A percentile compares a stretch with the other conserved stretches of the same genome.
These are phyloP conservation scores for Melanogrammus aeglefinus DNA, from an alignment of 2,797 vertebrate species.

Conservation along the genomic window DNA sequence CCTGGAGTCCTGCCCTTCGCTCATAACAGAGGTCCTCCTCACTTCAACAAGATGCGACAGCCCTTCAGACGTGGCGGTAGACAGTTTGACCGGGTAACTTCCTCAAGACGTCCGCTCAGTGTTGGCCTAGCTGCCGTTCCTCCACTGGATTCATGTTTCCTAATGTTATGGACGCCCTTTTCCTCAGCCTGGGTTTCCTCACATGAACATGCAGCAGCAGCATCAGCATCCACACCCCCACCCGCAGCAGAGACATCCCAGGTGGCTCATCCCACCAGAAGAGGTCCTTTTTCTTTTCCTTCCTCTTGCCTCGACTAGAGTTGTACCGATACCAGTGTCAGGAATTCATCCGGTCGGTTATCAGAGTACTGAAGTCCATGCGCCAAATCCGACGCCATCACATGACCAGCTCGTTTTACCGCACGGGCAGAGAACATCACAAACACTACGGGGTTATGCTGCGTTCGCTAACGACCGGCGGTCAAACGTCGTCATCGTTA, in stretches of 20 bases:
- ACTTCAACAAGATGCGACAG: constrained; percentile 75
- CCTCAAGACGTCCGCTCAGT: background rate
- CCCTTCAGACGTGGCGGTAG: constrained; percentile 84
- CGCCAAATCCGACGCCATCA: no score
- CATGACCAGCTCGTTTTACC: no score
- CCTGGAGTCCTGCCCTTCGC: constrained; percentile 81
- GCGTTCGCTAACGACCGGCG: no score
- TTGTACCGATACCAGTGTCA: no score
- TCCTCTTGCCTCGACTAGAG: background rate
- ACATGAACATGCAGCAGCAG: constrained; percentile 68
- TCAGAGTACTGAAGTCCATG: no score
- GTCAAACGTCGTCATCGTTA: no score
- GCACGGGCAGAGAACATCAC: no score
- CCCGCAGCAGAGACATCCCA: constrained; percentile 21
- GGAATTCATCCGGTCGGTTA: no score
- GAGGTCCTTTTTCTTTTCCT: constrained; percentile 57
- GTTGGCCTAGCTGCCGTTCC: background rate
- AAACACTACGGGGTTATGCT: no score
- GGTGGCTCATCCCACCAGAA: constrained; percentile 71
- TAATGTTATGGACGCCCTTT: background rate
- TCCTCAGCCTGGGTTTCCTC: constrained; percentile 60
- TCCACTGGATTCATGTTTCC: background rate
- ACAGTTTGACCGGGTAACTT: constrained; percentile 85
- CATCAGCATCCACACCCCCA: background rate
- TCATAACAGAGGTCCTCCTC: constrained; percentile 79